Evolutionary conservation across 2,113 vertebrate species (phyloP).

Genomic region (Albula goreensis): DNA sequence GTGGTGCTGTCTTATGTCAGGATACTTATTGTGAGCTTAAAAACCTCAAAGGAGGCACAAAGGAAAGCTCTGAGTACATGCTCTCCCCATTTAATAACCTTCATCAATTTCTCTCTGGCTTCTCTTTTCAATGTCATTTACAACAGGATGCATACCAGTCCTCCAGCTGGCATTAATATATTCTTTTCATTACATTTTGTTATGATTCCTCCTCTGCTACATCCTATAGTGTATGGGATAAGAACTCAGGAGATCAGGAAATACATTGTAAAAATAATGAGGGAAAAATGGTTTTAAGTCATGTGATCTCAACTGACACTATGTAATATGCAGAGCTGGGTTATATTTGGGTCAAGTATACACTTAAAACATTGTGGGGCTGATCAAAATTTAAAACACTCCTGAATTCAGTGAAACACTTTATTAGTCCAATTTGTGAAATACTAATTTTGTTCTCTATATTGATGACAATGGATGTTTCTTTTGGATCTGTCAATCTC

Average conservation of each 20-base stretch:
- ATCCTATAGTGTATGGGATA: conserved; percentile 57
- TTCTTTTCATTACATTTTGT: conserved; percentile 50
- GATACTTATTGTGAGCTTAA: conserved; percentile 51
- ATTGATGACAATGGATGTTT: too few relatives aligned
- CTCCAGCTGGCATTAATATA: conserved; percentile 41
- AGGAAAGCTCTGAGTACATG: conserved; percentile 54
- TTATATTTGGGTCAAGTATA: too few relatives aligned
- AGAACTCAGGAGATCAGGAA: conserved; percentile 47
- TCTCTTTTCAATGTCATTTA: conserved; percentile 56
- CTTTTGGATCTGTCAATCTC: too few relatives aligned
- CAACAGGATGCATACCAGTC: conserved; percentile 38
- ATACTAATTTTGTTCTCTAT: too few relatives aligned
- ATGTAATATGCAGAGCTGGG: too few relatives aligned
- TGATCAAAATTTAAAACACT: too few relatives aligned
- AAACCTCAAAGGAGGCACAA: conserved; percentile 43
- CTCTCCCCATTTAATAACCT: conserved; percentile 54
- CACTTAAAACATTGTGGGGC: too few relatives aligned
- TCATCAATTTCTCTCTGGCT: conserved; percentile 51
- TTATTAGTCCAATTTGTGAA: too few relatives aligned
- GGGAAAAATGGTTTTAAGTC: conserved; percentile 24
- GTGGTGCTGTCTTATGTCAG: conserved; percentile 51
- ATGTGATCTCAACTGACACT: not conserved
- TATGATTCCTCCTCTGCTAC: conserved; percentile 51
- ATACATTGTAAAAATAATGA: conserved; percentile 40
- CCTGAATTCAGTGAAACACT: too few relatives aligned